Evolutionary conservation across 2,888 invertebrate genomes (phyloP).

Genomic region (Germaria angustata): DNA sequence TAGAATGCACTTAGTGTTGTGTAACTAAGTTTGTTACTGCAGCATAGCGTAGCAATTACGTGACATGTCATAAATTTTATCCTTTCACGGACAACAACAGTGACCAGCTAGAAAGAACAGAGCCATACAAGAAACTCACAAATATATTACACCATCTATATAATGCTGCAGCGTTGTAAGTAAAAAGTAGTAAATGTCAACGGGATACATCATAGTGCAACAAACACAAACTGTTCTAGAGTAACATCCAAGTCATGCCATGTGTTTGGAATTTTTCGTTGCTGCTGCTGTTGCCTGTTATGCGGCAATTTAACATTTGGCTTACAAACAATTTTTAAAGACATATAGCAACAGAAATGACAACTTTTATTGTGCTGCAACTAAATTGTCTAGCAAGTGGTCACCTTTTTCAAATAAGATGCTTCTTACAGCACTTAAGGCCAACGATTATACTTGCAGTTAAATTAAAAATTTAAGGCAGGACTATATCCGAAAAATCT

Average conservation of each 20-base stretch:
- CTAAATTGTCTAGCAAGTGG: not conserved
- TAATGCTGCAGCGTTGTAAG: slow-evolving; percentile 13
- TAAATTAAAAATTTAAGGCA: too few species aligned
- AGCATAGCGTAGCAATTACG: slow-evolving; percentile 76
- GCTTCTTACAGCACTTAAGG: too few species aligned
- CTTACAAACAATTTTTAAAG: not conserved
- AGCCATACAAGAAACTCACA: not conserved
- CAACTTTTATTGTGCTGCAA: not conserved
- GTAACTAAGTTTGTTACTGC: slow-evolving; percentile 63
- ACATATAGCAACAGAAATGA: not conserved
- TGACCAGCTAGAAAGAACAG: slow-evolving; percentile 28
- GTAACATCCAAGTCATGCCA: not conserved
- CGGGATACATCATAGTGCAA: slow-evolving; percentile 39
- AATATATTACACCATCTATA: not conserved
- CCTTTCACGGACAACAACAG: slow-evolving; percentile 69
- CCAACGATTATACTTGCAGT: too few species aligned
- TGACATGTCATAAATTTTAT: slow-evolving; percentile 75
- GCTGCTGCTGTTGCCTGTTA: not conserved
- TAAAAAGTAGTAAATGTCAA: slow-evolving; percentile 56
- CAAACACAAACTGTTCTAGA: not conserved
- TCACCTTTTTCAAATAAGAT: too few species aligned
- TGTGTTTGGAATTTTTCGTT: slow-evolving; percentile 19
- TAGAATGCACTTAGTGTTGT: slow-evolving; percentile 39
- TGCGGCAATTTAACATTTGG: slow-evolving; percentile 5
- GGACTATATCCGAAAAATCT: too few species aligned